Conservation (phyloP, 92 coral and sea anemone genomes). For the Zoanthus sansibaricus region DNA sequence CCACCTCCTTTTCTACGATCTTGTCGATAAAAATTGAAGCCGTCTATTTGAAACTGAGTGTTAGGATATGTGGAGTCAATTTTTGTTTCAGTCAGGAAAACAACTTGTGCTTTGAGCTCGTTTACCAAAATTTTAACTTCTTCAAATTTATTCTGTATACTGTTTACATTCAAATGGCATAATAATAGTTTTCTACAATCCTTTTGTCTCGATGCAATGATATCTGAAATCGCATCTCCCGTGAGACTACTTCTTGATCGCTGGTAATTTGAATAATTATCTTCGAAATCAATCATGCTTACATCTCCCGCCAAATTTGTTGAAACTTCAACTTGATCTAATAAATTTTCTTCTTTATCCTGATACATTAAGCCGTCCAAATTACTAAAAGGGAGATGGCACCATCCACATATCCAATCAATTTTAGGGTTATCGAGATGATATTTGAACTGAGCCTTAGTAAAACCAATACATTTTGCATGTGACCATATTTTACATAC, state of each 20-base stretch:
- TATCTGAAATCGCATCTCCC: no score
- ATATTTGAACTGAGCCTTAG: conserved; percentile 15
- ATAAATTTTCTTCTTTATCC: no score
- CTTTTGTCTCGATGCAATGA: conserved; percentile 19
- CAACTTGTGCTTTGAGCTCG: conserved; percentile 29
- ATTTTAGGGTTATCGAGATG: neutral
- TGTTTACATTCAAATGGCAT: conserved; percentile 35
- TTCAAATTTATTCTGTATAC: conserved; percentile 47
- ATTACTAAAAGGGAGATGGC: no score
- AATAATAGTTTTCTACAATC: conserved; percentile 12
- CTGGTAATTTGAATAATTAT: neutral
- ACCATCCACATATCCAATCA: no score
- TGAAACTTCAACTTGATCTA: no score
- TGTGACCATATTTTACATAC: conserved; percentile 38
- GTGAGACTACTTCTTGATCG: no score
- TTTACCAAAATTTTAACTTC: conserved; percentile 5
- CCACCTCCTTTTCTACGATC: conserved; percentile 65
- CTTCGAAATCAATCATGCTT: no score
- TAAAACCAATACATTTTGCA: conserved; percentile 38
- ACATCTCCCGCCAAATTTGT: neutral
- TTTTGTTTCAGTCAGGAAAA: conserved; percentile 33
- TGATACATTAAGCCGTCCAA: no score
- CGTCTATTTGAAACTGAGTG: conserved; percentile 59
- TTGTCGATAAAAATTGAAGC: conserved; percentile 42
- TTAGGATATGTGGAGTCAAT: conserved; percentile 50